phyloP scores from a whole-genome alignment of 2,113 vertebrate species.

The Stegostoma tigrinum region DNA sequence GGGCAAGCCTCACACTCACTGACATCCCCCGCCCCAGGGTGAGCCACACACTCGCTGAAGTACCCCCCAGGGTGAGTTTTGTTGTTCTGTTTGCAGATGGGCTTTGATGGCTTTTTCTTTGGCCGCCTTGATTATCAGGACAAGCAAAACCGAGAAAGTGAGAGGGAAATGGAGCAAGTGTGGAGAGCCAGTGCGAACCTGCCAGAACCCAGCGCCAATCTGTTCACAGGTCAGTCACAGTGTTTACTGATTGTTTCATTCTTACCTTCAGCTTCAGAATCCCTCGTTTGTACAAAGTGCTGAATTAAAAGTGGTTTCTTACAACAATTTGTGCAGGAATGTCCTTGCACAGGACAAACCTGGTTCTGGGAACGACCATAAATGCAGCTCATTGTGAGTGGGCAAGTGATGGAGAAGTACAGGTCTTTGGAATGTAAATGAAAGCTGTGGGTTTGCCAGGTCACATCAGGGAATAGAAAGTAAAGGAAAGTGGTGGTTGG shows the following conservation, averaged over 20 bases:
- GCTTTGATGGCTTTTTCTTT: constrained; percentile 80
- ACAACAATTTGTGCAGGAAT: neutral
- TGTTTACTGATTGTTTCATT: neutral
- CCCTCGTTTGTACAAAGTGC: neutral
- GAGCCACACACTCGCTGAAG: too few relatives aligned
- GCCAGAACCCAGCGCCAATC: constrained; percentile 59
- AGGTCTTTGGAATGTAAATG: too few relatives aligned
- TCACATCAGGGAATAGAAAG: neutral
- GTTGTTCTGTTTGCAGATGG: constrained; percentile 64
- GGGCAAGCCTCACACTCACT: too few relatives aligned
- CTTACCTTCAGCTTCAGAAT: neutral
- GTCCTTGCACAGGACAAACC: neutral
- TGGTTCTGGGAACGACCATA: neutral
- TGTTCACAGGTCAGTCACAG: constrained; percentile 72
- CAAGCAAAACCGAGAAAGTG: constrained; percentile 47
- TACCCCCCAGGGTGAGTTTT: neutral
- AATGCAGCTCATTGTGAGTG: neutral
- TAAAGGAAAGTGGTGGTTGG: neutral
- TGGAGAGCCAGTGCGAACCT: constrained; percentile 75
- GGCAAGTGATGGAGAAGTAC: constrained; percentile 25
- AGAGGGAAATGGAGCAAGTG: constrained; percentile 69
- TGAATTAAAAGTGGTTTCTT: neutral
- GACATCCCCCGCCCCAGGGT: too few relatives aligned
- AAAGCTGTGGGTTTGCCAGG: neutral
- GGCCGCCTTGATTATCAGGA: constrained; percentile 86